Percentiles rank a stretch among this genome's conserved stretches.
Conservation (phyloP, 1,140 invertebrate genomes). For the Dryas iulia region DNA sequence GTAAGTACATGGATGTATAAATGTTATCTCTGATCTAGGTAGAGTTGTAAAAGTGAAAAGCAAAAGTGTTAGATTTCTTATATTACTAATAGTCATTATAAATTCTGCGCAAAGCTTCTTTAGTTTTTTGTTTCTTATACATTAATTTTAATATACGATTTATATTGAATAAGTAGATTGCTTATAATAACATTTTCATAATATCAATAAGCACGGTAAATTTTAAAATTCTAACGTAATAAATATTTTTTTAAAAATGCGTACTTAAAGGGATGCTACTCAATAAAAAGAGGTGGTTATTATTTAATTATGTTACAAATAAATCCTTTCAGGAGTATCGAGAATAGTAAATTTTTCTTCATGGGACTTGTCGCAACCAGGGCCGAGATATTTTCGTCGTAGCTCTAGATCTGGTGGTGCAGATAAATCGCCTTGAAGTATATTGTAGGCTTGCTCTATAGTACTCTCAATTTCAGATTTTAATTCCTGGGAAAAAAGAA, state of each 20-base stretch:
- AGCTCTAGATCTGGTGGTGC: conserved; percentile 72
- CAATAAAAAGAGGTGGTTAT: too few species aligned
- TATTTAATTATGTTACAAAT: not conserved
- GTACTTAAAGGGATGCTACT: too few species aligned
- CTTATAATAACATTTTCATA: too few species aligned
- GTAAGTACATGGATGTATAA: too few species aligned
- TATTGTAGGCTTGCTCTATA: conserved; percentile 71
- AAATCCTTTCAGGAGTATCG: conserved; percentile 11
- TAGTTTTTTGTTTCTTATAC: not conserved
- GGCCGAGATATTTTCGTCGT: conserved; percentile 64
- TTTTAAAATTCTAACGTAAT: too few species aligned
- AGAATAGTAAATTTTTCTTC: conserved; percentile 69
- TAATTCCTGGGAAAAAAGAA: conserved; percentile 62
- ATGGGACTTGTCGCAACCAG: conserved; percentile 67
- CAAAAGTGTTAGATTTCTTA: not conserved
- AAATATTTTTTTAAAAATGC: too few species aligned
- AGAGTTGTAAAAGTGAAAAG: not conserved
- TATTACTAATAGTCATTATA: not conserved
- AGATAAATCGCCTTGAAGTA: conserved; percentile 70
- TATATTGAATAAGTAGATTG: not conserved
- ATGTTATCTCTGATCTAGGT: too few species aligned
- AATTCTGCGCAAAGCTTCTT: not conserved
- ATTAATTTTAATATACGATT: too few species aligned
- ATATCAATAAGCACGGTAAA: too few species aligned
- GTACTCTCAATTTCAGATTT: conserved; percentile 72